These are phyloP conservation scores for Alectura lathami DNA, from an alignment of 2,113 vertebrate genomes.

Conservation along the genomic window DNA sequence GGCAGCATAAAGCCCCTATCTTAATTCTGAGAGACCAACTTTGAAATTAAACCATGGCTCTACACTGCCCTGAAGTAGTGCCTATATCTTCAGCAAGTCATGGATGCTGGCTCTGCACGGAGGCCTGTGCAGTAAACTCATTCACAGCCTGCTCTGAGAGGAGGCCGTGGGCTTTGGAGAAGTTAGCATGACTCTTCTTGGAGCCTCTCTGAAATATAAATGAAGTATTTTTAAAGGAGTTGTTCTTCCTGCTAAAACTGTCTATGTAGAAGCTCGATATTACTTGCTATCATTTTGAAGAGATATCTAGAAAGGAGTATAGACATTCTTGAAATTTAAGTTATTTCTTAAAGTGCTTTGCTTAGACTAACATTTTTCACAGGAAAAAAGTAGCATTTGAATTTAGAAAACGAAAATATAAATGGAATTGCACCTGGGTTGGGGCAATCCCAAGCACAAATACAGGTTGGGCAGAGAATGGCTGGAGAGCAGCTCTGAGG, in stretches of 20 bases:
- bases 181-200: background rate
- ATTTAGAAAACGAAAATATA: background rate
- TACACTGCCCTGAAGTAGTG: background rate
- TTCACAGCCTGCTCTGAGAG: background rate
- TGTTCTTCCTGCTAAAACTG: background rate
- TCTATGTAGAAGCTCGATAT: background rate
- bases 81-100: background rate
- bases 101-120: accelerated
- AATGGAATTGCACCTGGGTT: too few species aligned
- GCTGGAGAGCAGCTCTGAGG: too few species aligned
- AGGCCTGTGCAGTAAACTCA: background rate
- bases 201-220: background rate
- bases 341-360: background rate
- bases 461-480: too few species aligned
- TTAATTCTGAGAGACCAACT: background rate
- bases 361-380: background rate
- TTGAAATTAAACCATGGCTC: background rate
- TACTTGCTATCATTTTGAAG: background rate
- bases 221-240: background rate
- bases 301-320: background rate
- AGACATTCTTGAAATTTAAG: background rate
- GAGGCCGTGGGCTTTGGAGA: background rate
- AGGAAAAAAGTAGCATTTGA: background rate
- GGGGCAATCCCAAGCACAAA: too few species aligned
- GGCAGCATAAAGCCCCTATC: background rate